phyloP scores from a whole-genome alignment of 2,113 vertebrate genomes.

The Seriola dumerili region DNA sequence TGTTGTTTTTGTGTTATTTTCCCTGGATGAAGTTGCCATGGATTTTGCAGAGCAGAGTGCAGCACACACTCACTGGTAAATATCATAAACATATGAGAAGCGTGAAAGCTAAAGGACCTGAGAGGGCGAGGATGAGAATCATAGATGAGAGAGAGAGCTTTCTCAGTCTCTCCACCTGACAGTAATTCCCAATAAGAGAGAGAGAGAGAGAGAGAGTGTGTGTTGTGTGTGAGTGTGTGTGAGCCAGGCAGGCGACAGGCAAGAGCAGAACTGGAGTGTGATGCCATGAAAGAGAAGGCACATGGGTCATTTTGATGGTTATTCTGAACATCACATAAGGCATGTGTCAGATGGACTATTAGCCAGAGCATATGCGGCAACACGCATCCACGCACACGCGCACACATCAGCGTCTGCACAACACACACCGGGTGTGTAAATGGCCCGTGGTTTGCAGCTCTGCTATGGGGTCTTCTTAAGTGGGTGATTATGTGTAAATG shows the following conservation, averaged over 20 bases:
- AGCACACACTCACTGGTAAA: conserved; percentile 14
- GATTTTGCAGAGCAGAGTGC: neutral
- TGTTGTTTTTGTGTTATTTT: neutral
- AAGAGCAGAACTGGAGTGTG: conserved; percentile 18
- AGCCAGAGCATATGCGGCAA: conserved; percentile 65
- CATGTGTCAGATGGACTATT: conserved; percentile 76
- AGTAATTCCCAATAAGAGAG: neutral
- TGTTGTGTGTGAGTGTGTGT: neutral
- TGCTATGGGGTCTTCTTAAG: conserved; percentile 75
- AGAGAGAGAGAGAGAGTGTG: neutral
- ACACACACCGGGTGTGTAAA: conserved; percentile 56
- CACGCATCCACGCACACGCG: conserved; percentile 19
- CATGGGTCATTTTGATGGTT: conserved; percentile 69
- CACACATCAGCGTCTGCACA: neutral
- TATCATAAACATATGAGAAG: neutral
- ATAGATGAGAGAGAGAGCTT: neutral
- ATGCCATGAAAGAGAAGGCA: conserved; percentile 39
- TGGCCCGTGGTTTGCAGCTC: conserved; percentile 62
- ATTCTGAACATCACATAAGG: conserved; percentile 72
- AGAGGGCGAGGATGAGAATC: neutral
- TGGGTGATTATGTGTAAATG: conserved; percentile 80
- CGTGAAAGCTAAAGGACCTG: conserved; percentile 3
- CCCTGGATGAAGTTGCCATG: neutral
- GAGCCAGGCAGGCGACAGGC: neutral
- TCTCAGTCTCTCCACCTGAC: conserved; percentile 44